These are phyloP conservation scores for Delia radicum DNA, from an alignment of 1,140 invertebrate genomes.

Conservation along the genomic window DNA sequence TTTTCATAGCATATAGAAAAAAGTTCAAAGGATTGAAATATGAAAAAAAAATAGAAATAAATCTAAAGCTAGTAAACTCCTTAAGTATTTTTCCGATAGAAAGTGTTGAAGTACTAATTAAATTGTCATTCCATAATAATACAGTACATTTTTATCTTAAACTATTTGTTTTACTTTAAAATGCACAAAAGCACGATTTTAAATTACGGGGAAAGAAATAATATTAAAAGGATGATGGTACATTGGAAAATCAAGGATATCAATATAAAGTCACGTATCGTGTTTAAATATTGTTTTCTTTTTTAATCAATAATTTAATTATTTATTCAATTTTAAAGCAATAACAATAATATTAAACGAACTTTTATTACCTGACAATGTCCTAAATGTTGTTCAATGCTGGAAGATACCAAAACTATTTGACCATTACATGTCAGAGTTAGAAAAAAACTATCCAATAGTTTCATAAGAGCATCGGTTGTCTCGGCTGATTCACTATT, in stretches of 20 bases:
- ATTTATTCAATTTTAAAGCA: background rate
- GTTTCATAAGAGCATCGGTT: constrained; percentile 56
- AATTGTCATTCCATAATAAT: background rate
- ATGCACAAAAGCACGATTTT: constrained; percentile 19
- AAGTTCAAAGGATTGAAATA: too few relatives aligned
- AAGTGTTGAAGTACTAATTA: too few relatives aligned
- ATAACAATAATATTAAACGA: too few relatives aligned
- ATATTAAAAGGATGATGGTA: background rate
- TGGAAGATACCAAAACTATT: constrained; percentile 84
- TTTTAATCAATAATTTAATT: background rate
- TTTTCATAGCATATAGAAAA: too few relatives aligned
- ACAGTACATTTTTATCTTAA: background rate
- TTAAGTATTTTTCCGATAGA: too few relatives aligned
- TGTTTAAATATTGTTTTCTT: background rate
- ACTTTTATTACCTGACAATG: constrained; percentile 74
- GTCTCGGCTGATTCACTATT: constrained; percentile 43
- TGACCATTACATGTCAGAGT: constrained; percentile 79
- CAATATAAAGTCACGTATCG: background rate
- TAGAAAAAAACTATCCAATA: constrained; percentile 71
- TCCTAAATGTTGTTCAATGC: constrained; percentile 79
- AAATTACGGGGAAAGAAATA: constrained; percentile 22
- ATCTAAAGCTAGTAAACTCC: too few relatives aligned
- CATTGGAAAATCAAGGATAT: background rate
- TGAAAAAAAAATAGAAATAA: too few relatives aligned
- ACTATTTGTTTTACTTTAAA: background rate